Evolutionary conservation across 2,797 vertebrate species (phyloP).

Genomic region (Myotis myotis): DNA sequence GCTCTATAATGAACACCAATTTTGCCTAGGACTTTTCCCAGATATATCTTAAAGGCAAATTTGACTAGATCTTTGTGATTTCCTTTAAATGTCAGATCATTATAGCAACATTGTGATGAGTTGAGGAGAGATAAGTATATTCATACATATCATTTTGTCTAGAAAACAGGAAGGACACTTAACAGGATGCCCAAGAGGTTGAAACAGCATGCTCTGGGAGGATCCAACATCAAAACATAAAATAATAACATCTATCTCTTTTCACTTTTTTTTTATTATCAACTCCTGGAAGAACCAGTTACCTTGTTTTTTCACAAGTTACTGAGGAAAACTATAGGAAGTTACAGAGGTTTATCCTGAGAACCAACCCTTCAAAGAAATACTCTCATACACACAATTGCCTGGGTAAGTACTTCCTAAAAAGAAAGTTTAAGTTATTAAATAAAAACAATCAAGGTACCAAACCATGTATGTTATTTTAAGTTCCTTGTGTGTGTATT

Average conservation of each 20-base stretch:
- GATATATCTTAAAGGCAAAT: not conserved
- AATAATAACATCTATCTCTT: not conserved
- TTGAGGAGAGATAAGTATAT: not conserved
- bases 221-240: not conserved
- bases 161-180: conserved; percentile 27
- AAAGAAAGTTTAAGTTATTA: not conserved
- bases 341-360: not conserved
- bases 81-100: conserved; percentile 31
- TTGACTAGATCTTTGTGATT: not conserved
- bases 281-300: not conserved
- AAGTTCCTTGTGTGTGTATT: not conserved
- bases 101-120: not conserved
- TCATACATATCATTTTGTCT: not conserved
- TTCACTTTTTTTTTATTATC: not conserved
- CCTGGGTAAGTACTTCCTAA: not conserved
- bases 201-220: not conserved
- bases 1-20: not conserved
- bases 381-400: not conserved
- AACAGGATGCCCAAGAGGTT: not conserved
- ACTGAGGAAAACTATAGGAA: not conserved
- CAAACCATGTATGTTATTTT: not conserved
- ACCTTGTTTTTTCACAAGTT: not conserved
- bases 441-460: not conserved
- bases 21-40: conserved; percentile 4
- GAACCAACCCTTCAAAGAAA: not conserved